These are phyloP conservation scores for Bothrops jararaca DNA, from an alignment of 2,113 vertebrate species.

Conservation along the genomic window DNA sequence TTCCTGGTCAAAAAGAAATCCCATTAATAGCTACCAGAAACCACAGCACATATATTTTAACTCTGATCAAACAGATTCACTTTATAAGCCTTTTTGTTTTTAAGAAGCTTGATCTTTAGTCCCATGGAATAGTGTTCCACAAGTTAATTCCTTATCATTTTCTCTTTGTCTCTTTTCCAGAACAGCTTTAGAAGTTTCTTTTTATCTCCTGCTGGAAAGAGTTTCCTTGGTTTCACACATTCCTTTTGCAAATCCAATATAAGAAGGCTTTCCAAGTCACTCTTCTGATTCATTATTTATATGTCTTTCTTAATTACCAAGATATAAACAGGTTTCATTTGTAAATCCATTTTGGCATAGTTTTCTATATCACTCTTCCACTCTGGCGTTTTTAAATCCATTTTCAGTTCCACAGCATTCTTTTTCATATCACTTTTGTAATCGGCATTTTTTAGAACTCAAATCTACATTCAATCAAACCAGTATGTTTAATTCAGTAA, in stretches of 20 bases:
- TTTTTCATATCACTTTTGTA: background rate
- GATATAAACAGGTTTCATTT: background rate
- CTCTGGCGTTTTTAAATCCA: background rate
- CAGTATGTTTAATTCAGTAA: background rate
- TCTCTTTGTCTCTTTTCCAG: background rate
- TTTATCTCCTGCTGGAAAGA: background rate
- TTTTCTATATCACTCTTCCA: background rate
- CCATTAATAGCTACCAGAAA: background rate
- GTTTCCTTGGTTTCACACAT: background rate
- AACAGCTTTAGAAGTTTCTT: background rate
- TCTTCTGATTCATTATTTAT: background rate
- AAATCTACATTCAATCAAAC: background rate
- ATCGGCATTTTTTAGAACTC: background rate
- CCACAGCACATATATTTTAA: background rate
- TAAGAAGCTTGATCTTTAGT: background rate
- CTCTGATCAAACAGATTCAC: background rate
- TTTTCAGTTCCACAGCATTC: background rate
- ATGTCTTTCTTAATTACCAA: background rate
- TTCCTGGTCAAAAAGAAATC: background rate
- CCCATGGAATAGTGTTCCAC: background rate
- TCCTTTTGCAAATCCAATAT: background rate
- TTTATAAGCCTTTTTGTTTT: background rate
- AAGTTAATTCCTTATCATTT: background rate
- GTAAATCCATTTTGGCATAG: background rate
- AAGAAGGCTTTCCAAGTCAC: background rate